Evolutionary conservation across 2,113 vertebrate species (phyloP).

Genomic region (Atlantisia rogersi): DNA sequence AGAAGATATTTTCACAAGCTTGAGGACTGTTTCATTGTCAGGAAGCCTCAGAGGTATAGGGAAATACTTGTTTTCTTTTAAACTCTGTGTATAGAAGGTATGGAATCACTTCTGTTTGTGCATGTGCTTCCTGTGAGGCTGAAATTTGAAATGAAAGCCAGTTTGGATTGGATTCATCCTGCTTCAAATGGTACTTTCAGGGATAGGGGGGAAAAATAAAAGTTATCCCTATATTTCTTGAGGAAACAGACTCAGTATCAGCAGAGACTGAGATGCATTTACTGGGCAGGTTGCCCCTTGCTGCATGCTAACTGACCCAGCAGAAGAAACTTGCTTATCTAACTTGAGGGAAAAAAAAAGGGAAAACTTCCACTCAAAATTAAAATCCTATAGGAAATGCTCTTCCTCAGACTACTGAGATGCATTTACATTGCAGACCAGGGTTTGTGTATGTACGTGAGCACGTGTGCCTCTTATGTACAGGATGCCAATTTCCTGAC

Average conservation of each 20-base stretch:
- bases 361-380: neutral
- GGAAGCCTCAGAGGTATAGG: neutral
- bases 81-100: neutral
- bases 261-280: neutral
- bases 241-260: neutral
- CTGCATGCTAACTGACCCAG: neutral
- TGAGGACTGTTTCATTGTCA: neutral
- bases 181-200: neutral
- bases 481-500: conserved; percentile 8
- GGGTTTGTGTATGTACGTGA: neutral
- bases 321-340: neutral
- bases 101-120: neutral
- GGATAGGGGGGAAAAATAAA: neutral
- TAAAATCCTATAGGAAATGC: conserved; percentile 19
- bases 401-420: neutral
- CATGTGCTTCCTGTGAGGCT: neutral
- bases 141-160: neutral
- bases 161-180: neutral
- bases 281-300: neutral
- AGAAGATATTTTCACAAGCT: neutral
- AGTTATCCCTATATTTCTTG: neutral
- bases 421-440: neutral
- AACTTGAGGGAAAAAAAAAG: neutral
- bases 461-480: neutral
- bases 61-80: neutral